Percentiles rank a stretch among this genome's conserved stretches.
Evolutionary conservation across 2,888 invertebrate species (phyloP).

Genomic region (Apamea epomidion): DNA sequence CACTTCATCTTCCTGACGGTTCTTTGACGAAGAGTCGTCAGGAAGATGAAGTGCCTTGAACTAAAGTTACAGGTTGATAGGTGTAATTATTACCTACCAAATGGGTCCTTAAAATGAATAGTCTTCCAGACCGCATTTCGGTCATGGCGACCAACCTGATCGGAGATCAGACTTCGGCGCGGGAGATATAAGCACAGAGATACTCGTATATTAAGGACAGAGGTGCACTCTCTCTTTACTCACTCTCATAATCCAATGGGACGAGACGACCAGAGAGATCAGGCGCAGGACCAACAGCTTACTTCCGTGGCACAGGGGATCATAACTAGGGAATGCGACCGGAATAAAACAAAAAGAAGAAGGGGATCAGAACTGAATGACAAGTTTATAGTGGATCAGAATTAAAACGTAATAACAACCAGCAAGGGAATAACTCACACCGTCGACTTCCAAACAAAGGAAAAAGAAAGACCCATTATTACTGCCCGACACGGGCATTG

Average conservation of each 20-base stretch:
- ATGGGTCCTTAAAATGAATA: neutral
- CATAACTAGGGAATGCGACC: neutral
- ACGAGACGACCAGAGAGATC: neutral
- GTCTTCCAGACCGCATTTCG: neutral
- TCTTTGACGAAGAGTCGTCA: neutral
- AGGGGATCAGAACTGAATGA: too few species aligned
- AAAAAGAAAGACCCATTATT: too few species aligned
- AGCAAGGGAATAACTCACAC: neutral
- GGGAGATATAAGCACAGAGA: neutral
- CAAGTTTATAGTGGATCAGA: too few species aligned
- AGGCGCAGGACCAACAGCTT: neutral
- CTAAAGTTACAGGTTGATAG: neutral
- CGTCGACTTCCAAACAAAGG: neutral
- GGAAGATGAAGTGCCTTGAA: neutral
- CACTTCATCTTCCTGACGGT: too few species aligned
- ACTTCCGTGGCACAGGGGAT: neutral
- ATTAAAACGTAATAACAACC: too few species aligned
- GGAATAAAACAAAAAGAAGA: too few species aligned
- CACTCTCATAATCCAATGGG: too few species aligned
- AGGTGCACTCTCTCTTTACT: too few species aligned
- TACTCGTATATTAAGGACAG: too few species aligned
- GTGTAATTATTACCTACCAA: neutral
- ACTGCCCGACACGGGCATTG: neutral
- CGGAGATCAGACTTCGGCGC: neutral
- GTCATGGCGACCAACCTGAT: neutral